These are phyloP conservation scores for Baronia brevicornis DNA, from an alignment of 2,888 invertebrate species.

Conservation along the genomic window DNA sequence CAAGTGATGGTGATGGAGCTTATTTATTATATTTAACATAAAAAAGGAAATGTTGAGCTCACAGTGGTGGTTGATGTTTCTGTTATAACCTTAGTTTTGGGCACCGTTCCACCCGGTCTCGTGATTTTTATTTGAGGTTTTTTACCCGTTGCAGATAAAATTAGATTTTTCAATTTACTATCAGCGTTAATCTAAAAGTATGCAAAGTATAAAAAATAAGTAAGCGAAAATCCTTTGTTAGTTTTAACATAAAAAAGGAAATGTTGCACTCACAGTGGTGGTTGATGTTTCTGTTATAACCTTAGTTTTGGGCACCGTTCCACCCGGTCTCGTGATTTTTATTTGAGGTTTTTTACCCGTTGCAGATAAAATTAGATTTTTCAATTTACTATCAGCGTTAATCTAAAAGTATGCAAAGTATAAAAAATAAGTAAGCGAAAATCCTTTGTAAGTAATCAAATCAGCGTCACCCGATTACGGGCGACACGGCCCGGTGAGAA, in stretches of 20 bases:
- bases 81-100: constrained; percentile 21
- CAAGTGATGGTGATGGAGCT: too few species aligned
- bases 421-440: neutral
- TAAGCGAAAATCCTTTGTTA: neutral
- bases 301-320: neutral
- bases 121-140: constrained; percentile 24
- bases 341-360: constrained; percentile 28
- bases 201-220: neutral
- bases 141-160: constrained; percentile 32
- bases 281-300: constrained; percentile 9
- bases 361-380: constrained; percentile 30
- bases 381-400: constrained; percentile 28
- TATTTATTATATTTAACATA: neutral
- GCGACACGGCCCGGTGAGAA: too few species aligned
- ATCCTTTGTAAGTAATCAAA: neutral
- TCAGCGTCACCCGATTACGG: too few species aligned
- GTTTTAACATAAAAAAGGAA: neutral
- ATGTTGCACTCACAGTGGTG: neutral
- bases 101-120: constrained; percentile 28
- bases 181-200: constrained; percentile 36
- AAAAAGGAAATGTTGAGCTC: constrained; percentile 17
- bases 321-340: constrained; percentile 26
- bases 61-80: constrained; percentile 25
- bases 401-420: constrained; percentile 28
- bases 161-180: constrained; percentile 24